Percentiles rank a stretch among this genome's conserved stretches.
These are phyloP conservation scores for Corythucha ciliata DNA, from an alignment of 2,888 invertebrate genomes.

Conservation along the genomic window DNA sequence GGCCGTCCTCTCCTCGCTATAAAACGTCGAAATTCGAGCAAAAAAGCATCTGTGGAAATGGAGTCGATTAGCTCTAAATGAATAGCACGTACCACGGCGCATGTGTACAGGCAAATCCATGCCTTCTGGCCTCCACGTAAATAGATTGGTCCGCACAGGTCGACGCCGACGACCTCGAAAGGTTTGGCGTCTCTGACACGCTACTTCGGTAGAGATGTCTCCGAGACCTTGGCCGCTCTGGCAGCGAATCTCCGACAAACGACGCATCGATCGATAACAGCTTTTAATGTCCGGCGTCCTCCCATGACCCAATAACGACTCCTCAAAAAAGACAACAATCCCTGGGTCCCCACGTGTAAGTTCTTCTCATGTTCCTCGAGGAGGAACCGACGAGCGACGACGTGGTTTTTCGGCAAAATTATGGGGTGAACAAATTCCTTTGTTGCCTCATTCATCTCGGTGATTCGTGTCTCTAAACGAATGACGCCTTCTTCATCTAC, in stretches of 20 bases:
- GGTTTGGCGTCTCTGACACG: constrained; percentile 34
- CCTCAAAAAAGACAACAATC: constrained; percentile 14
- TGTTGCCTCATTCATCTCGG: not conserved
- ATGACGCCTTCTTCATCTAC: constrained; percentile 4
- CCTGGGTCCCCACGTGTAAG: constrained; percentile 1
- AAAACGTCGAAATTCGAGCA: constrained; percentile 38
- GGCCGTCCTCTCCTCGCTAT: constrained; percentile 38
- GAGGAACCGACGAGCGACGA: constrained; percentile 5
- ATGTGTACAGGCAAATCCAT: constrained; percentile 40
- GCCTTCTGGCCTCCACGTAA: constrained; percentile 32
- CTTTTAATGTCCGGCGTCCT: constrained; percentile 18
- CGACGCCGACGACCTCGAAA: constrained; percentile 39
- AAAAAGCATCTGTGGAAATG: constrained; percentile 37
- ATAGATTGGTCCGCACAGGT: constrained; percentile 40
- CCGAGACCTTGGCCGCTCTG: constrained; percentile 28
- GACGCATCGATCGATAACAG: not conserved
- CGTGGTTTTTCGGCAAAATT: constrained; percentile 9
- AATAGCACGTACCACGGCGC: constrained; percentile 40
- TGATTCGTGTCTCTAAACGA: constrained; percentile 7
- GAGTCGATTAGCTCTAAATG: constrained; percentile 40
- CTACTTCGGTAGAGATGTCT: constrained; percentile 37
- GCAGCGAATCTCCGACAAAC: constrained; percentile 30
- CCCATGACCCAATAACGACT: constrained; percentile 11
- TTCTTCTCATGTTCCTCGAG: not conserved
- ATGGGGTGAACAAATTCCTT: constrained; percentile 17